A percentile compares a stretch with the other conserved stretches of the same genome.
Evolutionary conservation across 1,140 invertebrate species (phyloP).

Genomic region (Oppia nitens): DNA sequence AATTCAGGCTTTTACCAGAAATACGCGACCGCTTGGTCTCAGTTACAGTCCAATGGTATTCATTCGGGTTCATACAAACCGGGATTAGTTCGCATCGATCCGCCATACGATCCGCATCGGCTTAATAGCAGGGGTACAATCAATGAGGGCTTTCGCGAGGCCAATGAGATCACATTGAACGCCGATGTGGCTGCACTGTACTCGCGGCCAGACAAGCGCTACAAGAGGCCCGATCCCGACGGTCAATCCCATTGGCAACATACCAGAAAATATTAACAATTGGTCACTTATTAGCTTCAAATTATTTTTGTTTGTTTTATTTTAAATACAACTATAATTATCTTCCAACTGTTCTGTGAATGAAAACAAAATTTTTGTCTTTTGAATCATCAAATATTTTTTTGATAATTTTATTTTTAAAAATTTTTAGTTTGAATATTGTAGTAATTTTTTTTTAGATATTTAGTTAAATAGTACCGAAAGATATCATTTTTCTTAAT

Average conservation of each 20-base stretch:
- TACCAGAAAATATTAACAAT: no score
- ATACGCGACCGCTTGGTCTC: constrained; percentile 79
- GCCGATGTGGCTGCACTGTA: constrained; percentile 40
- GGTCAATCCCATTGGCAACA: not conserved
- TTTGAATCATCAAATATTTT: no score
- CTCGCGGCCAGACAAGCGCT: constrained; percentile 21
- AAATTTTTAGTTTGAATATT: no score
- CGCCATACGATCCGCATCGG: constrained; percentile 9
- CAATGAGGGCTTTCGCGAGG: constrained; percentile 48
- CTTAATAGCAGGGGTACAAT: constrained; percentile 23
- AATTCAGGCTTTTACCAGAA: constrained; percentile 60
- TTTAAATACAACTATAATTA: no score
- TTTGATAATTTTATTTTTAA: no score
- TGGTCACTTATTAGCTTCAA: no score
- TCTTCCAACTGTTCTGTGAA: no score
- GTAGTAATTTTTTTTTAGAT: no score
- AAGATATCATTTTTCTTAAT: no score
- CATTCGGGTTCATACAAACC: constrained; percentile 16
- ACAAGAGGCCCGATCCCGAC: not conserved
- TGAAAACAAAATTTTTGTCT: no score
- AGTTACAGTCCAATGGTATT: constrained; percentile 35
- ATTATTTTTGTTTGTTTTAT: no score
- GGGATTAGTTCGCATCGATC: constrained; percentile 7
- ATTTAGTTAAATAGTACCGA: no score
- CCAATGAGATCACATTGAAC: constrained; percentile 58